These are phyloP conservation scores for Syngnathus rostellatus DNA, from an alignment of 2,797 vertebrate species.

Conservation along the genomic window DNA sequence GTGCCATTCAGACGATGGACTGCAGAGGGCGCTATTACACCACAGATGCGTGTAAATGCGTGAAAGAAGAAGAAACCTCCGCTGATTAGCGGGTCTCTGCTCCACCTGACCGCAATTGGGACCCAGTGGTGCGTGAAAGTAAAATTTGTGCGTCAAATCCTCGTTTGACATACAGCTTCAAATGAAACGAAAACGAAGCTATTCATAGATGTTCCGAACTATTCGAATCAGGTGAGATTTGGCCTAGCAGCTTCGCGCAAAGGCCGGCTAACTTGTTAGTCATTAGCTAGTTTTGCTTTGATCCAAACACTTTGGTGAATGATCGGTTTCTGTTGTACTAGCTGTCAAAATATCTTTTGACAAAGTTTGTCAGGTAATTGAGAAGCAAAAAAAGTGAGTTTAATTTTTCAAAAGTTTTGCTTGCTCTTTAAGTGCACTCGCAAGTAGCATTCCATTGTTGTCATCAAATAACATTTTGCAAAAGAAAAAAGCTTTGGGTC, in stretches of 20 bases:
- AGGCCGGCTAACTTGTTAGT: not conserved
- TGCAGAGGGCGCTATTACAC: not conserved
- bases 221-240: constrained; percentile 28
- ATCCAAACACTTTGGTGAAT: not conserved
- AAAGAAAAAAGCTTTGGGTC: too few relatives aligned
- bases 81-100: constrained; percentile 14
- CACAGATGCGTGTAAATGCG: not conserved
- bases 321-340: not conserved
- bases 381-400: not conserved
- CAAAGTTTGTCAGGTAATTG: not conserved
- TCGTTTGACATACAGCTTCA: not conserved
- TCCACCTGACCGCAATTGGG: constrained; percentile 19
- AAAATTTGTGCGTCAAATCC: not conserved
- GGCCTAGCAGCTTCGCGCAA: rapidly evolving
- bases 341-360: not conserved
- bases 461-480: too few relatives aligned
- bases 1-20: not conserved
- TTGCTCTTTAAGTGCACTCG: not conserved
- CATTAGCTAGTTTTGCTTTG: not conserved
- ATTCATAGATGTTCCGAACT: not conserved
- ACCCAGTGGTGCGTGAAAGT: not conserved
- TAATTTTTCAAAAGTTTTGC: not conserved
- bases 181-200: not conserved
- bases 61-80: constrained; percentile 27
- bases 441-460: not conserved